Evolutionary conservation across 2,888 invertebrate genomes (phyloP).

Genomic region (Oscheius sp.): DNA sequence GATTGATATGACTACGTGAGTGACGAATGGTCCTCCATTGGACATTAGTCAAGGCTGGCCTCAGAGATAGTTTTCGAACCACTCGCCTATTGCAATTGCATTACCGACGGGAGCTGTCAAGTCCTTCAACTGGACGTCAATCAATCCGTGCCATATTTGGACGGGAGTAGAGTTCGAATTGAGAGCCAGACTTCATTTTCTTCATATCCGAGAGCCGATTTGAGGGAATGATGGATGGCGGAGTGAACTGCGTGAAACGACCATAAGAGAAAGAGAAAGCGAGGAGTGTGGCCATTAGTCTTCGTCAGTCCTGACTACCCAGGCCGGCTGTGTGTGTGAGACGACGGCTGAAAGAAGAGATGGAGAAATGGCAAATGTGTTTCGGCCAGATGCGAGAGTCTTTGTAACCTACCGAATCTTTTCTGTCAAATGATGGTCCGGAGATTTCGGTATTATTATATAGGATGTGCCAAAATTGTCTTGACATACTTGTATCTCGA

Average conservation of each 20-base stretch:
- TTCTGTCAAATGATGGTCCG: too few relatives aligned
- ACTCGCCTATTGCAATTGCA: constrained; percentile 24
- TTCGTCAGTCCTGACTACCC: constrained; percentile 31
- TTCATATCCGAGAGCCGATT: constrained; percentile 7
- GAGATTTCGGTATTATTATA: too few relatives aligned
- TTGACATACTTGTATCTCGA: too few relatives aligned
- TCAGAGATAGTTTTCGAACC: not conserved
- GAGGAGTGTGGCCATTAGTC: constrained; percentile 15
- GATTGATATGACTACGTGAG: constrained; percentile 31
- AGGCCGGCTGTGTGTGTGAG: not conserved
- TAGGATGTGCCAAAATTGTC: too few relatives aligned
- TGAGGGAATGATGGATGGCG: constrained; percentile 32
- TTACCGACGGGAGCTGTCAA: constrained; percentile 25
- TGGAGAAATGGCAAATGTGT: too few relatives aligned
- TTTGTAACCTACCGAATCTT: too few relatives aligned
- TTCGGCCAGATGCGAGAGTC: too few relatives aligned
- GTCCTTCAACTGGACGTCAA: constrained; percentile 5
- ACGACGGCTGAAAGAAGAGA: not conserved
- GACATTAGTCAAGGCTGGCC: constrained; percentile 20
- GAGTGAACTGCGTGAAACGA: constrained; percentile 32
- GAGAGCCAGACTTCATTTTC: too few relatives aligned
- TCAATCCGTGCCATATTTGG: constrained; percentile 16
- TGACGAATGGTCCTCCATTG: constrained; percentile 29
- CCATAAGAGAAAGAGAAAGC: constrained; percentile 11
- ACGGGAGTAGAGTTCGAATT: not conserved